A percentile compares a stretch with the other conserved stretches of the same genome.
phyloP scores from a whole-genome alignment of 2,113 vertebrate genomes.

The Myodes glareolus region DNA sequence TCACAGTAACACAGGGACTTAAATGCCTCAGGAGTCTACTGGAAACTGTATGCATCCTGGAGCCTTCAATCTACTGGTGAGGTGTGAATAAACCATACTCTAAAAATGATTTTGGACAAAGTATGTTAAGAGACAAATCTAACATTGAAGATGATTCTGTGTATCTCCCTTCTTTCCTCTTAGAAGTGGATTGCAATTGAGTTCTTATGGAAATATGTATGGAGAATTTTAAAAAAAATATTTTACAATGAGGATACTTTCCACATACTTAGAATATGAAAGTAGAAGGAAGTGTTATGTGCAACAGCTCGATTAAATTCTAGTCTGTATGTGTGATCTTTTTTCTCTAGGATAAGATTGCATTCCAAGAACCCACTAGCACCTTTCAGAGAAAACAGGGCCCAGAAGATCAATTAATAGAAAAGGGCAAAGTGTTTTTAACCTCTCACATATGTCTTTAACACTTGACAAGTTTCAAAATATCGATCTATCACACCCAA shows the following conservation, averaged over 20 bases:
- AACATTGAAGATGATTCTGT: no score
- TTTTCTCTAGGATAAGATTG: not conserved
- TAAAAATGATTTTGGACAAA: not conserved
- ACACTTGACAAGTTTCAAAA: not conserved
- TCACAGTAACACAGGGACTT: no score
- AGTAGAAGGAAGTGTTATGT: not conserved
- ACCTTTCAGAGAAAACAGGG: not conserved
- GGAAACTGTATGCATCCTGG: not conserved
- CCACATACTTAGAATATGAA: not conserved
- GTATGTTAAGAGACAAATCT: no score
- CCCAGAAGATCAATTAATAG: not conserved
- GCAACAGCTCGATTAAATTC: not conserved
- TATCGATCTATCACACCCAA: not conserved
- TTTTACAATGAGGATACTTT: not conserved
- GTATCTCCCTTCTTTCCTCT: not conserved
- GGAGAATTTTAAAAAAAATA: not conserved
- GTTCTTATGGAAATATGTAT: not conserved
- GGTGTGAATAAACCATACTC: not conserved
- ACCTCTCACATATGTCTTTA: not conserved
- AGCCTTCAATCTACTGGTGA: not conserved
- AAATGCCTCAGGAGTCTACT: not conserved
- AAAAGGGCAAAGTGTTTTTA: not conserved
- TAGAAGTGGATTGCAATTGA: not conserved
- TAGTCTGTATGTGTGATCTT: not conserved
- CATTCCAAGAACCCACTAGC: not conserved